A percentile compares a stretch with the other conserved stretches of the same genome.
Conservation (phyloP, 2,797 vertebrate genomes). For the Selene dorsalis region DNA sequence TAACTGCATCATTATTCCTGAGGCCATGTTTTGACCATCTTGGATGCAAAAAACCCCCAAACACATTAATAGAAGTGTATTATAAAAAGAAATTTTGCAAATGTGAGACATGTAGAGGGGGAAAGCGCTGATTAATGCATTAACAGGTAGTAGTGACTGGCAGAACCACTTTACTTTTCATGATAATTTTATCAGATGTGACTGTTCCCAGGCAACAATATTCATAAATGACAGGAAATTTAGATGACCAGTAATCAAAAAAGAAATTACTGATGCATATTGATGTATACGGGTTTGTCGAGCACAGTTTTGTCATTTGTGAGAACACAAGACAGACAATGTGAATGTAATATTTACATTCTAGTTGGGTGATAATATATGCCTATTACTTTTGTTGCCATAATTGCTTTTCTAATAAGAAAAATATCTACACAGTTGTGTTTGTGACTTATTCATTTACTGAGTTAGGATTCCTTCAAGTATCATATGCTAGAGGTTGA, state of each 20-base stretch:
- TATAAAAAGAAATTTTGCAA: not conserved
- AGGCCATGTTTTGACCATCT: not conserved
- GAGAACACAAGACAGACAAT: not conserved
- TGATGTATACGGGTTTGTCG: not conserved
- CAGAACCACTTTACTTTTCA: not conserved
- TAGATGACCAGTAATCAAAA: not conserved
- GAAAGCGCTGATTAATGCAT: not conserved
- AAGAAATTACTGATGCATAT: not conserved
- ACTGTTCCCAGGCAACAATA: not conserved
- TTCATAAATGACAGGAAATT: not conserved
- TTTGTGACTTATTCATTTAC: conserved; percentile 6
- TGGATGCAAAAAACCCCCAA: no score
- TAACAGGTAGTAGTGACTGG: not conserved
- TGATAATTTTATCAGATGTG: not conserved
- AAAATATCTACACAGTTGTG: conserved; percentile 5
- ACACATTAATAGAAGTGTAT: not conserved
- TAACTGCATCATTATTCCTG: not conserved
- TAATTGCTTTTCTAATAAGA: not conserved
- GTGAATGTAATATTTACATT: not conserved
- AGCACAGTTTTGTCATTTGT: not conserved
- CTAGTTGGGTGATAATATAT: not conserved
- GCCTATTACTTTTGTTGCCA: not conserved
- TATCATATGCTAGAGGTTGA: not conserved
- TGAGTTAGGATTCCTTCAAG: not conserved
- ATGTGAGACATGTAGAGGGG: not conserved